phyloP scores from a whole-genome alignment of 1,140 invertebrate genomes.

The Aphelinus certus region DNA sequence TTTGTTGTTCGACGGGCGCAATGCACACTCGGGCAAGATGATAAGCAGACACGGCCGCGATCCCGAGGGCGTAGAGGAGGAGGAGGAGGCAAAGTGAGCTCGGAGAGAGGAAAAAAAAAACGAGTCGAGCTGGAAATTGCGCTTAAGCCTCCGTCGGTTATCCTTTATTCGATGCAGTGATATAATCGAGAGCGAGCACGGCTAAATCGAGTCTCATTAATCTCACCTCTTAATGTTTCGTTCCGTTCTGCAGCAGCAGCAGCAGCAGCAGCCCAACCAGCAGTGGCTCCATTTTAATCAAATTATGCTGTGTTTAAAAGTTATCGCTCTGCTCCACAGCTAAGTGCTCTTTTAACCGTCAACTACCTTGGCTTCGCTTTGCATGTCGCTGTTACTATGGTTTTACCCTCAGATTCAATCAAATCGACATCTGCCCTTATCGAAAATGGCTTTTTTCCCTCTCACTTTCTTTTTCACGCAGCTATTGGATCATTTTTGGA shows the following conservation, averaged over 20 bases:
- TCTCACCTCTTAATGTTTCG: constrained; percentile 21
- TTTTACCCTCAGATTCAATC: too few species aligned
- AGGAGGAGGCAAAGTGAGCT: constrained; percentile 8
- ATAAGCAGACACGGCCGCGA: not conserved
- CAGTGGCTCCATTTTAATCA: constrained; percentile 9
- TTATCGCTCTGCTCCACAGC: constrained; percentile 14
- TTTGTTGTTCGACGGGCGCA: not conserved
- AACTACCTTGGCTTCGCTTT: too few species aligned
- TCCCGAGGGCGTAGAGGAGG: not conserved
- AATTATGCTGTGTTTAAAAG: constrained; percentile 33
- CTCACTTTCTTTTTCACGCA: too few species aligned
- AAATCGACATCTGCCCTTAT: too few species aligned
- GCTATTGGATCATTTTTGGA: too few species aligned
- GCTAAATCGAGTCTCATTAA: constrained; percentile 29
- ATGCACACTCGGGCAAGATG: not conserved
- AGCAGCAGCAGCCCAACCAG: not conserved
- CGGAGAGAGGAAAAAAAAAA: not conserved
- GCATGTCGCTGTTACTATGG: too few species aligned
- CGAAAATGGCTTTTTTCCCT: too few species aligned
- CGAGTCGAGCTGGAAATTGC: not conserved
- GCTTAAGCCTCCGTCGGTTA: not conserved
- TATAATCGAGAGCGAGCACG: constrained; percentile 8
- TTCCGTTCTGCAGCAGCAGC: not conserved
- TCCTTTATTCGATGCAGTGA: not conserved
- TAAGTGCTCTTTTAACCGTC: constrained; percentile 2